Base-by-base conservation (phyloP, 2,797 vertebrate genomes). In the Gila robusta region DNA sequence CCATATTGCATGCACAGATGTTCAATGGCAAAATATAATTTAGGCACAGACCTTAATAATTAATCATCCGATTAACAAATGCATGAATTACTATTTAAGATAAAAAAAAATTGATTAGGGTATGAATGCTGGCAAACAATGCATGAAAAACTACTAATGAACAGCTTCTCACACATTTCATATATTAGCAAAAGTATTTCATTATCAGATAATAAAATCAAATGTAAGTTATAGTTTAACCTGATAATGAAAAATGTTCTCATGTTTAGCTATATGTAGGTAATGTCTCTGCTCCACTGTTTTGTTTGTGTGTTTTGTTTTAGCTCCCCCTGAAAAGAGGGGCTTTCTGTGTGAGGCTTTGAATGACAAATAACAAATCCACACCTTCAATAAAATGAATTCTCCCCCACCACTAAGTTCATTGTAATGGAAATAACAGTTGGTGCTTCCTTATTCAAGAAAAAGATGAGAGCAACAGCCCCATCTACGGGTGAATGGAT, bases 401-500 rank as follows among this genome's bases (percentile, higher is more conserved):
- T n/a, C n/a, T 14, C 3, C 26, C 44, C 64, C 28, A 69, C 19
- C 8, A 81, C 44, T 54, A 59, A 47, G 0, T 17, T 17, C 6
- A 23, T 35, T 62, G 5, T 82, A 5, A 37, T 72, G 69, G 6
- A 56, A 73, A 83, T 37, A 3, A 83, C 73, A 77, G 44, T 35
- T 12, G 64, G 17, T 0, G 16, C 23, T 78, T 23, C 35, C 35
- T 35, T 35, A 76, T 76, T 83, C 6, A 70, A 56, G 35, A 5
- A 6, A 67, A 54, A 69, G 35, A 82, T 12, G 4, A 62, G n/a
- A 32, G 49, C 37, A 79, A 79, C 64, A 37, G 32, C 49, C n/a
- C 26, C 66, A 79, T 54, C 83, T 84, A 69, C 23, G n/a, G 74
- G 49, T 77, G 21, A 56, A 47, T 59, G 35, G 0, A 52, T 17